Base-by-base conservation (phyloP, 2,797 vertebrate genomes). In the Gallinago nigripennis region DNA sequence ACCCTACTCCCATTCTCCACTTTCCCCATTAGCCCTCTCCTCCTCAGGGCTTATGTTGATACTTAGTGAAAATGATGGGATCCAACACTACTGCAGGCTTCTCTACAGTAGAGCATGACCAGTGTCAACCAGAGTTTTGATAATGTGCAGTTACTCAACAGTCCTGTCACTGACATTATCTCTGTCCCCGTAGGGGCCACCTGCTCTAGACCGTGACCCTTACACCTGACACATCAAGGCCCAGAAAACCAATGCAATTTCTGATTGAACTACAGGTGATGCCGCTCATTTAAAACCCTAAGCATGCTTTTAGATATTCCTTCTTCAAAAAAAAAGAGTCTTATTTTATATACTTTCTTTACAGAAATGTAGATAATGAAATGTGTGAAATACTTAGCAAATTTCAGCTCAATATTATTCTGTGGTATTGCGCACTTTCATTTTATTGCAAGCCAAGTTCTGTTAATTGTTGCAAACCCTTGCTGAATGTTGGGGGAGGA, bases 111-210 rank as follows among this genome's bases (percentile, higher is more conserved):
- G 90, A 96, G 87, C 93, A 95, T 96, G 96, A 92, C 94, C 95
- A 83, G 60, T 97, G 90, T 97, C 95, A 97, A 46, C 94, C 88
- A 30, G 91, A 92, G 94, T 98, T 97, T 97, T 79, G 92, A 78
- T 94, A 95, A 93, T 77, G 20, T 90, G 81, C 89, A 71, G 88
- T 96, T 97, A 91, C 94, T 96, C 96, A 96, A 58, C 96, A 97
- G 93, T 82, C 83, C 94, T 89, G 88, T 92, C 95, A 83, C 72
- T 92, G 77, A 91, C 91, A 95, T 96, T 82, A 65, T 94, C 95
- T 94, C 80, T 96, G 93, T 96, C 82, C 91, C 94, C 37, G 18
- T 51, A 89, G 92, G 96, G 96, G 68, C 86, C 76, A 87, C 94
- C 96, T 97, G 90, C 90, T 97, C 90, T 81, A 90, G 84, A 95